phyloP scores from a whole-genome alignment of 64 coral and sea anemone genomes.

The Orbicella faveolata region DNA sequence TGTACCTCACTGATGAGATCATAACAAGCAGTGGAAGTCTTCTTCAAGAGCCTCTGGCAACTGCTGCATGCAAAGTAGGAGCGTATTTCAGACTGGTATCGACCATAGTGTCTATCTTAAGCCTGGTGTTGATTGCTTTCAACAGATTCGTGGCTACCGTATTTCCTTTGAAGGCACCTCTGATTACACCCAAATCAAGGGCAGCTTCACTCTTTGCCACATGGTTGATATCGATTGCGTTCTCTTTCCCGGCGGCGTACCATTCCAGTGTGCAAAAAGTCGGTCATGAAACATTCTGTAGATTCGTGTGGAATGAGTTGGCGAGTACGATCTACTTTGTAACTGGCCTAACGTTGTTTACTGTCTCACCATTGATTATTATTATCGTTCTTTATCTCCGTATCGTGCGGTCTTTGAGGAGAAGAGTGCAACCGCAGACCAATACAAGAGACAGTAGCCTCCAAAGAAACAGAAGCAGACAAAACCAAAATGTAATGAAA shows the following conservation, averaged over 20 bases:
- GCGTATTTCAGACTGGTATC: not conserved
- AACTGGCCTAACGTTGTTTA: not conserved
- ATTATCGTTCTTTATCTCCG: slow-evolving; percentile 10
- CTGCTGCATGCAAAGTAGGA: not conserved
- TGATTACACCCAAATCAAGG: not conserved
- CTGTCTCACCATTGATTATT: not conserved
- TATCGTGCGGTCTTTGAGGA: not conserved
- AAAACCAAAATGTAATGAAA: not conserved
- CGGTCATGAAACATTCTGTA: not conserved
- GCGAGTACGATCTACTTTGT: not conserved
- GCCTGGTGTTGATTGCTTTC: not conserved
- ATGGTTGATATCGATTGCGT: not conserved
- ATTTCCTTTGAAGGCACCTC: not conserved
- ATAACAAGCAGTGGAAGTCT: slow-evolving; percentile 7
- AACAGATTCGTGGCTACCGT: slow-evolving; percentile 1
- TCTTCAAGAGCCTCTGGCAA: not conserved
- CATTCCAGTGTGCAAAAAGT: not conserved
- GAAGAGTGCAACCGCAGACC: too few species aligned
- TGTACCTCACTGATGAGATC: not conserved
- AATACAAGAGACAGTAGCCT: not conserved
- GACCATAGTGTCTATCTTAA: not conserved
- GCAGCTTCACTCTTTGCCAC: not conserved
- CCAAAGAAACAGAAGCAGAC: not conserved
- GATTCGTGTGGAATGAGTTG: not conserved
- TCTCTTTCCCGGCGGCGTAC: too few species aligned